phyloP scores from a whole-genome alignment of 2,113 vertebrate genomes.

The Pipa parva region DNA sequence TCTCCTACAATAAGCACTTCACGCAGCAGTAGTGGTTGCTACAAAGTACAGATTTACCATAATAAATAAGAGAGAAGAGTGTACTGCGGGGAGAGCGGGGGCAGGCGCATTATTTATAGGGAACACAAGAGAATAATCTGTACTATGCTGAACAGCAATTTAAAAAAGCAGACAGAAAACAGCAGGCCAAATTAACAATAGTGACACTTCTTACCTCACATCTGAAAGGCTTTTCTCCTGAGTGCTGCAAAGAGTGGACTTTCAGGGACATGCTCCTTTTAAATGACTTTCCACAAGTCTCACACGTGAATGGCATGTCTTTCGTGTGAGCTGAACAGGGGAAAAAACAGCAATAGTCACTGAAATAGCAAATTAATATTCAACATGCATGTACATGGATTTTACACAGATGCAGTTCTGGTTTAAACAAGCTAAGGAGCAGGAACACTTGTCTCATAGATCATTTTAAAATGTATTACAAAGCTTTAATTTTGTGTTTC shows the following conservation, averaged over 20 bases:
- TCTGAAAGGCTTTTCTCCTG: slow-evolving; percentile 93
- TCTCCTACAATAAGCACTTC: too few species aligned
- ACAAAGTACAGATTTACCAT: not conserved
- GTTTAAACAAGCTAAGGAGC: too few species aligned
- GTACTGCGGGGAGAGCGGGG: not conserved
- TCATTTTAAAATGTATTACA: too few species aligned
- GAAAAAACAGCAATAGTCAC: slow-evolving; percentile 16
- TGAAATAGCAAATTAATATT: too few species aligned
- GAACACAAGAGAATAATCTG: not conserved
- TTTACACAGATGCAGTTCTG: too few species aligned
- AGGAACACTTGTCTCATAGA: too few species aligned
- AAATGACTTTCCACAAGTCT: slow-evolving; percentile 96
- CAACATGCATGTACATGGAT: too few species aligned
- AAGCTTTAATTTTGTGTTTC: too few species aligned
- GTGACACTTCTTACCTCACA: slow-evolving; percentile 79
- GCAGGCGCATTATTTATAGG: too few species aligned
- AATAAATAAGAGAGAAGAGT: not conserved
- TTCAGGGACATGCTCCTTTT: slow-evolving; percentile 99
- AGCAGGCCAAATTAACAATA: not conserved
- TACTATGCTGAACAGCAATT: too few species aligned
- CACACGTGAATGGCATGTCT: slow-evolving; percentile 98
- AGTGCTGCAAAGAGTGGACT: slow-evolving; percentile 94
- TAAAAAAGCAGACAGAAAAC: not conserved
- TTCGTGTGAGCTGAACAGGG: slow-evolving; percentile 88
- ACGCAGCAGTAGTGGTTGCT: too few species aligned